These are phyloP conservation scores for Chrysodeixis includens DNA, from an alignment of 2,888 invertebrate genomes.

Conservation along the genomic window DNA sequence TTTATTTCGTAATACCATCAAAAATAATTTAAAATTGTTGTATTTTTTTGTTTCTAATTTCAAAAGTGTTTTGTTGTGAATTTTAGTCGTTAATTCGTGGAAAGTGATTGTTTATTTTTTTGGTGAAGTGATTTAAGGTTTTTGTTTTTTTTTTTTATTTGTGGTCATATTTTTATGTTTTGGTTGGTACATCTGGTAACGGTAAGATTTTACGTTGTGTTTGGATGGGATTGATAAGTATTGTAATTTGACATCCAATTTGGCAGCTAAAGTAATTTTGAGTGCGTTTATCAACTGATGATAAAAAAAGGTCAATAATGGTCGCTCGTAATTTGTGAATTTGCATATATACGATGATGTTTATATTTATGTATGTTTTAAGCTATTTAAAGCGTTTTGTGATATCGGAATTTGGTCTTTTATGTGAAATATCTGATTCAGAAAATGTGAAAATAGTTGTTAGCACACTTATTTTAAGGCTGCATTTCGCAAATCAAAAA, in stretches of 20 bases:
- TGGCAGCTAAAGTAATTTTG: constrained; percentile 37
- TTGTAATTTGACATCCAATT: constrained; percentile 36
- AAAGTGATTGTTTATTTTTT: constrained; percentile 35
- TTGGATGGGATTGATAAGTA: constrained; percentile 14
- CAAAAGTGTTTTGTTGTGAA: constrained; percentile 13
- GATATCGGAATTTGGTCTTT: background rate
- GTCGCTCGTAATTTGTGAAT: constrained; percentile 36
- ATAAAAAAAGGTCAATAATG: constrained; percentile 49
- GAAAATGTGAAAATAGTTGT: constrained; percentile 6
- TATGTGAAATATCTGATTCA: no score
- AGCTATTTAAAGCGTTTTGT: background rate
- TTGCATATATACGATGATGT: constrained; percentile 15
- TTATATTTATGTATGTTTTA: background rate
- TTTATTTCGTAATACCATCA: constrained; percentile 19
- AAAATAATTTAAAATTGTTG: background rate
- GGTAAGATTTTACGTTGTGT: constrained; percentile 46
- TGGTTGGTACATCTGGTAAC: constrained; percentile 13
- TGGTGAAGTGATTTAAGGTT: constrained; percentile 45
- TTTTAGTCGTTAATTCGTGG: constrained; percentile 24
- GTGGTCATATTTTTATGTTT: constrained; percentile 59
- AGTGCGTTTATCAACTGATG: constrained; percentile 44
- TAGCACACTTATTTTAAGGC: constrained; percentile 1
- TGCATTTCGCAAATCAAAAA: background rate
- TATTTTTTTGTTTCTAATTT: constrained; percentile 10
- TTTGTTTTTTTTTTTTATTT: no score